phyloP scores from a whole-genome alignment of 2,888 invertebrate species.

The Nomada goodeniana region DNA sequence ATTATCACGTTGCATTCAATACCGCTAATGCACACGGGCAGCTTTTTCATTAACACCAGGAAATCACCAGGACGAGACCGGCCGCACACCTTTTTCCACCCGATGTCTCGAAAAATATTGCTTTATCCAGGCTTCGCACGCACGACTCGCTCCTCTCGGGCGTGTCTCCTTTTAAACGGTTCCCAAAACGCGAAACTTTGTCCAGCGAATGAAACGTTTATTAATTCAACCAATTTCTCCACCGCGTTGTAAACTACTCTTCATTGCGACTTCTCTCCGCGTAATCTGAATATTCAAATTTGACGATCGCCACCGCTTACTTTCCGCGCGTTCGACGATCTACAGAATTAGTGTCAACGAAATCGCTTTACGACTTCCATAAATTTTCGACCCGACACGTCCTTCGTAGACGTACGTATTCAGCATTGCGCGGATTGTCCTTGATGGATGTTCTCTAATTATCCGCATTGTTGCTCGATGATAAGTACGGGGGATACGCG shows the following conservation, averaged over 20 bases:
- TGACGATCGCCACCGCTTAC: not conserved
- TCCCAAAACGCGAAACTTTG: not conserved
- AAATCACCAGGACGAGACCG: constrained; percentile 5
- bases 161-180: not conserved
- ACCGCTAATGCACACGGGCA: constrained; percentile 53
- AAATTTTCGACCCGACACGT: not conserved
- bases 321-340: not conserved
- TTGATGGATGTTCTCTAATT: not conserved
- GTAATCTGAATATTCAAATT: constrained; percentile 46
- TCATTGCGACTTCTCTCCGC: not conserved
- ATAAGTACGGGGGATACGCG: not conserved
- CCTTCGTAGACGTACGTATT: not conserved
- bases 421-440: constrained; percentile 26
- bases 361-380: constrained; percentile 25
- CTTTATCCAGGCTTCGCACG: not conserved
- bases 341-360: constrained; percentile 9
- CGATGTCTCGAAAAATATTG: not conserved
- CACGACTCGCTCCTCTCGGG: not conserved
- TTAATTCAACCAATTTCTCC: not conserved
- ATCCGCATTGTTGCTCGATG: constrained; percentile 2
- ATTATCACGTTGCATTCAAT: constrained; percentile 48
- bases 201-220: not conserved
- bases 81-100: not conserved
- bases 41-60: constrained; percentile 50
- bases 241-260: not conserved